Evolutionary conservation across 2,797 vertebrate species (phyloP), one percentile per base, ranked within the genome.

Genomic region (Remorina albescens): DNA sequence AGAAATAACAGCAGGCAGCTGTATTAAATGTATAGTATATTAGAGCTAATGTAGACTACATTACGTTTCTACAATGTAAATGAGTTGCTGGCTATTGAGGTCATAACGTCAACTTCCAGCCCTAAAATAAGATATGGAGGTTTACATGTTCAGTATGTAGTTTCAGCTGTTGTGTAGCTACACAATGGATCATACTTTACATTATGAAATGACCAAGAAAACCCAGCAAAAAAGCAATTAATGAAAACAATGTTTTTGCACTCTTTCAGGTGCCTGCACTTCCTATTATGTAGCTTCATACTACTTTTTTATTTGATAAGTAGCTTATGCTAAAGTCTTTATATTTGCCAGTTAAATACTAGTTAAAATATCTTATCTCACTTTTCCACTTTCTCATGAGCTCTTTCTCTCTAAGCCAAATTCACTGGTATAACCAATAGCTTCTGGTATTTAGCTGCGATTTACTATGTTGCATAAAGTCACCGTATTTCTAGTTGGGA

Each of bases 201-300:
- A 65, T 72, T n/a, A 72, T 44, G 42, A 77, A 78, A 84, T 60
- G 75, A 88, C 69, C 77, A 88, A 81, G 71, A 84, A n/a, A 83
- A 88, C 77, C 83, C 76, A 86, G 83, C 71, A 89, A 86, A 89
- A 85, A 86, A 91, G 90, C 86, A 87, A 51, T 81, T 91, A n/a
- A n/a, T 71, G 51, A 37, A 67, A 84, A 76, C 46, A 54, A 79
- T 66, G 18, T 85, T 82, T 82, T 78, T 60, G 77, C 89, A 88
- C 86, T 89, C 69, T 76, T 86, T 84, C 65, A 76, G 85, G 88
- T 90, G 89, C 89, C 88, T 91, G 90, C 85, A 92, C 91, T 90
- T 89, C 88, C 77, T 90, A 79, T 78, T 82, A 90, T 91, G 90
- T 93, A 93, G 90, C 89, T 69, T 86, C 85, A 68, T 72, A 76